Evolutionary conservation across 2,888 invertebrate genomes (phyloP).

Genomic region (Timema cristinae): DNA sequence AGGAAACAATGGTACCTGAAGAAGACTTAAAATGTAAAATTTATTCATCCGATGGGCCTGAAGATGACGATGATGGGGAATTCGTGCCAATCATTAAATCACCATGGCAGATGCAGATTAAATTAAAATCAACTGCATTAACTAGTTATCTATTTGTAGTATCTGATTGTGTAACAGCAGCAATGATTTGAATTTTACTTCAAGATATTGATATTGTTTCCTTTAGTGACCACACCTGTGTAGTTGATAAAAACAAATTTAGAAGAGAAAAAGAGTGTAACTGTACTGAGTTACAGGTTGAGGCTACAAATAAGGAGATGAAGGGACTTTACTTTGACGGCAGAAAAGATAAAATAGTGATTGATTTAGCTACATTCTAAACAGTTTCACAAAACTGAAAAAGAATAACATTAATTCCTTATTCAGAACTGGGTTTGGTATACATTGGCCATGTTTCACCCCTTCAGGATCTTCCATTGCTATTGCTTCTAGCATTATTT

Average conservation of each 20-base stretch:
- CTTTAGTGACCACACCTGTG: not conserved
- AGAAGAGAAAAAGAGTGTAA: no score
- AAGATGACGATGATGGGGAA: not conserved
- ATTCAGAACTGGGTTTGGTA: constrained; percentile 3
- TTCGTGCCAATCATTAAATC: not conserved
- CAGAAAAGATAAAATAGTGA: no score
- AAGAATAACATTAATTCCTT: constrained; percentile 9
- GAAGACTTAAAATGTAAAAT: no score
- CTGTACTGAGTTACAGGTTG: no score
- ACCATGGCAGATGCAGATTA: not conserved
- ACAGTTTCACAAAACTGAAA: not conserved
- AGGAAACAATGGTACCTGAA: no score
- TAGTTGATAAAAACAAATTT: no score
- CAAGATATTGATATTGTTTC: not conserved
- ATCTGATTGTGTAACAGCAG: not conserved
- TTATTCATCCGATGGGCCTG: no score
- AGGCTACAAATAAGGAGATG: no score
- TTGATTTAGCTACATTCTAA: no score
- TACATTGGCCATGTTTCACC: constrained; percentile 14
- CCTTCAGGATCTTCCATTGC: constrained; percentile 1
- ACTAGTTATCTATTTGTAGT: not conserved
- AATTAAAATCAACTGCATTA: not conserved
- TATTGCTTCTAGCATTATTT: not conserved
- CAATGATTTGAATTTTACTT: not conserved
- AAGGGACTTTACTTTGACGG: no score